A percentile compares a stretch with the other conserved stretches of the same genome.
Conservation (phyloP, 2,888 invertebrate species). For the Temnothorax ravouxi region DNA sequence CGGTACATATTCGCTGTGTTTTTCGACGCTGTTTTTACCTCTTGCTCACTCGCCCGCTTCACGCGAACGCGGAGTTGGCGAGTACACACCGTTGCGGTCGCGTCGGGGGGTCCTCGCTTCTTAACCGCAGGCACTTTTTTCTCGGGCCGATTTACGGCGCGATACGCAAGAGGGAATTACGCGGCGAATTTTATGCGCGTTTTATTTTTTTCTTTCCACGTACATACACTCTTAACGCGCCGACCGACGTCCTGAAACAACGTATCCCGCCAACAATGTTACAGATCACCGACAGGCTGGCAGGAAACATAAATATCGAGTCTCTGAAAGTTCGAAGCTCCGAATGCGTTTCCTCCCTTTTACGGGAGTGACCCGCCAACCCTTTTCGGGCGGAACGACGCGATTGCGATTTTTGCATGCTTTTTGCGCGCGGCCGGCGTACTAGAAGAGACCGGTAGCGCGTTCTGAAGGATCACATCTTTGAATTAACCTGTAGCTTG, state of each 20-base stretch:
- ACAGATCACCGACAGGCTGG: slow-evolving; percentile 26
- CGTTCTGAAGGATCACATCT: not conserved
- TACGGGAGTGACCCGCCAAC: not conserved
- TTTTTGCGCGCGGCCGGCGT: not conserved
- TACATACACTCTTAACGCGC: slow-evolving; percentile 3
- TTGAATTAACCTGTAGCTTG: not conserved
- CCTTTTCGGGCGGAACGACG: not conserved
- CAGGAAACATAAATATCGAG: slow-evolving; percentile 52
- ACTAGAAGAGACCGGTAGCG: not conserved
- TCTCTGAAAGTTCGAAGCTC: slow-evolving; percentile 7
- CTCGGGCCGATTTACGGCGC: slow-evolving; percentile 42
- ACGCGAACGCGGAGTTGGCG: not conserved
- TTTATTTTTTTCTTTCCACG: slow-evolving; percentile 1
- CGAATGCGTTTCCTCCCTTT: slow-evolving; percentile 22
- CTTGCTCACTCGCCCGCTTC: not conserved
- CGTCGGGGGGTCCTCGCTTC: slow-evolving; percentile 22
- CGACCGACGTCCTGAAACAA: slow-evolving; percentile 7
- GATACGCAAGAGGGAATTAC: slow-evolving; percentile 45
- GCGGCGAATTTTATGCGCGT: slow-evolving; percentile 39
- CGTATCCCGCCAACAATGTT: slow-evolving; percentile 30
- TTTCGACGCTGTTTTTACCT: slow-evolving; percentile 4
- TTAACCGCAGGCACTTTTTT: slow-evolving; percentile 34
- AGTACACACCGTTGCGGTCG: slow-evolving; percentile 34
- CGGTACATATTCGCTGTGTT: slow-evolving; percentile 3
- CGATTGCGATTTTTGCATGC: slow-evolving; percentile 11